Conservation (phyloP, 2,888 invertebrate genomes). For the Erpobdella octoculata region DNA sequence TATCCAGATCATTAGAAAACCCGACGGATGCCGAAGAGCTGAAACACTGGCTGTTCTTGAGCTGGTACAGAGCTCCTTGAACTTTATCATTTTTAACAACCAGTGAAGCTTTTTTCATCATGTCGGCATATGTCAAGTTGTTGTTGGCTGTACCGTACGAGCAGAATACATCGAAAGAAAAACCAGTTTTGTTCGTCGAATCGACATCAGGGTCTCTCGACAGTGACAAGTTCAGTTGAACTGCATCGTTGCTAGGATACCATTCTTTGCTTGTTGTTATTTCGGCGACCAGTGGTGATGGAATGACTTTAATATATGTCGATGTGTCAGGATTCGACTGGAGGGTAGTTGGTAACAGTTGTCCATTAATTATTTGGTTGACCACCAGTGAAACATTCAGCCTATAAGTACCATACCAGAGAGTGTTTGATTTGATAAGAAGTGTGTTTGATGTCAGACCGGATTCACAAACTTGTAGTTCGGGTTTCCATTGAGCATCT, state of each 20-base stretch:
- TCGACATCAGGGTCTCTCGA: conserved; percentile 38
- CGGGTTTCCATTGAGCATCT: conserved; percentile 35
- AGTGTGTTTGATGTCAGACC: conserved; percentile 16
- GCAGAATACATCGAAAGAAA: conserved; percentile 44
- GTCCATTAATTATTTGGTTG: background rate
- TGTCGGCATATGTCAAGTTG: background rate
- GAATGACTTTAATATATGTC: conserved; percentile 33
- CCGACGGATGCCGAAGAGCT: background rate
- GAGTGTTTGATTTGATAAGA: conserved; percentile 32
- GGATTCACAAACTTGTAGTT: conserved; percentile 35
- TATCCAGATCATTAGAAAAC: conserved; percentile 31
- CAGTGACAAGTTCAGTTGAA: conserved; percentile 31
- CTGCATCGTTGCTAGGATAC: conserved; percentile 18
- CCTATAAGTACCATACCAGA: conserved; percentile 42
- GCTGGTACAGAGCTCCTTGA: conserved; percentile 28
- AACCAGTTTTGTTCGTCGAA: conserved; percentile 39
- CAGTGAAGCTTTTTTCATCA: conserved; percentile 18
- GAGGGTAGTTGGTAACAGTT: conserved; percentile 23
- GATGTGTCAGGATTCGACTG: conserved; percentile 20
- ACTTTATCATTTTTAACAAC: conserved; percentile 19
- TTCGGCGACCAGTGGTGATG: conserved; percentile 34
- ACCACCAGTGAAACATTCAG: conserved; percentile 42
- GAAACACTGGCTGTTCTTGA: conserved; percentile 21
- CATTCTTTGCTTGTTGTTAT: conserved; percentile 30
- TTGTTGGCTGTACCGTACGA: background rate